These are phyloP conservation scores for Drosophila sproati DNA, from an alignment of 1,140 invertebrate species.

Conservation along the genomic window DNA sequence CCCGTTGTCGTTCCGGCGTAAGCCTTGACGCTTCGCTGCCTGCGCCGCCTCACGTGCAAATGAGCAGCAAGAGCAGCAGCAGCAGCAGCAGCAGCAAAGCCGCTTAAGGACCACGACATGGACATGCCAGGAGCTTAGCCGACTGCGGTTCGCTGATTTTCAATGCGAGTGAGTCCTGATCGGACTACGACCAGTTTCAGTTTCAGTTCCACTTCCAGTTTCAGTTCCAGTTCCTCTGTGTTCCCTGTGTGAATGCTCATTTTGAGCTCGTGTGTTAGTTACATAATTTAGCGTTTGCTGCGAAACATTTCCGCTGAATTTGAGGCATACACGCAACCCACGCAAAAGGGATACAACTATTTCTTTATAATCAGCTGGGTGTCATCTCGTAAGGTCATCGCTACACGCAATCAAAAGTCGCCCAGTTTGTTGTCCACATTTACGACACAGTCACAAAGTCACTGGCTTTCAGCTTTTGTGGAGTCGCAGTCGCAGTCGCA, in stretches of 20 bases:
- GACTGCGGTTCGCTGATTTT: conserved; percentile 78
- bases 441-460: conserved; percentile 56
- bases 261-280: conserved; percentile 63
- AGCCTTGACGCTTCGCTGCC: conserved; percentile 75
- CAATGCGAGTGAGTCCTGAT: conserved; percentile 41
- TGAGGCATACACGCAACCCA: conserved; percentile 61
- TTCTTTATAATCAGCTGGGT: conserved; percentile 81
- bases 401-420: conserved; percentile 40
- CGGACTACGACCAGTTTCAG: not conserved
- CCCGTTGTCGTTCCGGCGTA: conserved; percentile 26
- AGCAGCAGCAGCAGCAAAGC: conserved; percentile 47
- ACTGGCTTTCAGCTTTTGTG: conserved; percentile 3
- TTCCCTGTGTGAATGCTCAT: not conserved
- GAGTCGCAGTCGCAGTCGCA: too few species aligned
- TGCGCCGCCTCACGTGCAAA: conserved; percentile 64
- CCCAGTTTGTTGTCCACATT: conserved; percentile 1
- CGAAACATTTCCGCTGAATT: conserved; percentile 81
- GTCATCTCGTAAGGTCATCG: conserved; percentile 83
- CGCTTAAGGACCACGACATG: conserved; percentile 67
- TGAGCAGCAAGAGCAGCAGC: conserved; percentile 54
- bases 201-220: conserved; percentile 7
- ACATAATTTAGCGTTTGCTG: conserved; percentile 79
- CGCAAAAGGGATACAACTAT: conserved; percentile 46
- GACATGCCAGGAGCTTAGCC: conserved; percentile 67
- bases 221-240: not conserved